Percentiles rank a stretch among this genome's conserved stretches.
phyloP scores from a whole-genome alignment of 2,888 invertebrate species.

The Acanthosepion lycidas region DNA sequence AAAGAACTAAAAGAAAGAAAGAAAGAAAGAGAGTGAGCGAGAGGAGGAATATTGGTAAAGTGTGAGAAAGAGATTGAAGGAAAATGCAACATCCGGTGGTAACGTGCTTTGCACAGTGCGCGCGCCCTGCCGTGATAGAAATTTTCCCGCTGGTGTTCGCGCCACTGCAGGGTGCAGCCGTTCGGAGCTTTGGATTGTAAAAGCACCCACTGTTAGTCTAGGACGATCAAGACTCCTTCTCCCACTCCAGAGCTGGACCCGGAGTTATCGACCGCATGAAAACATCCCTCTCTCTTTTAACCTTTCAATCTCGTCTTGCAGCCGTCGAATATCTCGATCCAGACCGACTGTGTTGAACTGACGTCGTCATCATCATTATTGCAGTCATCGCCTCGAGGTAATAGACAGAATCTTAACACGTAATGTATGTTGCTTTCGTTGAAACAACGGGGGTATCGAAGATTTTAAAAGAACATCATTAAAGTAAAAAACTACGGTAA shows the following conservation, averaged over 20 bases:
- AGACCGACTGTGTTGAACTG: too few relatives aligned
- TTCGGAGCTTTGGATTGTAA: not conserved
- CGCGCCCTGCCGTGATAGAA: not conserved
- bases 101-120: not conserved
- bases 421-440: too few relatives aligned
- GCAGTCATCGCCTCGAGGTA: too few relatives aligned
- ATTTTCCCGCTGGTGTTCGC: not conserved
- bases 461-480: too few relatives aligned
- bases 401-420: too few relatives aligned
- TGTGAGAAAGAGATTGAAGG: not conserved
- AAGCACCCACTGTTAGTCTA: not conserved
- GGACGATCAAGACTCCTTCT: not conserved
- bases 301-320: not conserved
- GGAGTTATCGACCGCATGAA: not conserved
- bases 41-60: not conserved
- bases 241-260: not conserved
- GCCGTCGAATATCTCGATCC: not conserved
- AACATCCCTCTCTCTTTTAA: not conserved
- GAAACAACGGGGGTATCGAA: too few relatives aligned
- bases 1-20: not conserved
- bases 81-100: not conserved
- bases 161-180: not conserved
- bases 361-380: too few relatives aligned
- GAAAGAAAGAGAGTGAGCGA: not conserved
- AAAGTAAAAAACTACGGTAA: too few relatives aligned